A percentile compares a stretch with the other conserved stretches of the same genome.
Conservation (phyloP, 2,888 invertebrate genomes). For the Polymixis lichenea region DNA sequence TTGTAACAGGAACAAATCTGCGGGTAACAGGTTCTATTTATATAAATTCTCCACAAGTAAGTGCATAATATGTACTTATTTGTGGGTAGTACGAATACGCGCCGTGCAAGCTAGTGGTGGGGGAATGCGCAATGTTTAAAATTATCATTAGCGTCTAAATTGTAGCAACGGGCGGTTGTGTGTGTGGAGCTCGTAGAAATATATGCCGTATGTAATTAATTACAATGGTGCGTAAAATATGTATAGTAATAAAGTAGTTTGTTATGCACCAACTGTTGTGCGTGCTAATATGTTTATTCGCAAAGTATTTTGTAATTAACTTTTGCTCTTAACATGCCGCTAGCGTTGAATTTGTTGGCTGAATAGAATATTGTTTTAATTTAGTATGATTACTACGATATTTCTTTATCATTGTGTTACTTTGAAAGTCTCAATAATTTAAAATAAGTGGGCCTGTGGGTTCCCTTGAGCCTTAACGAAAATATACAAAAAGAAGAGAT, state of each 20-base stretch:
- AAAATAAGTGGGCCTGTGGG: not conserved
- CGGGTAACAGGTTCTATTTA: constrained; percentile 32
- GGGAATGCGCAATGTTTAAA: constrained; percentile 50
- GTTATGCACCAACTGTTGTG: constrained; percentile 24
- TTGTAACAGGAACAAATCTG: constrained; percentile 33
- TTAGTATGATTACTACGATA: not conserved
- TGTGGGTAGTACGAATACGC: constrained; percentile 26
- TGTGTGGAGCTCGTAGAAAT: constrained; percentile 13
- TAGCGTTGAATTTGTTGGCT: not conserved
- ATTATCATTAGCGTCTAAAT: constrained; percentile 56
- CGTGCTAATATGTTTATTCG: constrained; percentile 29
- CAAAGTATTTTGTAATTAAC: constrained; percentile 34
- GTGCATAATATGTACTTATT: constrained; percentile 26
- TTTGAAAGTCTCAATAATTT: constrained; percentile 1
- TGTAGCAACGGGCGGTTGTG: constrained; percentile 38
- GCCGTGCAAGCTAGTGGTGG: constrained; percentile 17
- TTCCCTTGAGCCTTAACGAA: not conserved
- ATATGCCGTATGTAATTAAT: constrained; percentile 7
- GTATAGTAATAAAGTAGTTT: constrained; percentile 25
- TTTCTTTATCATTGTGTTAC: not conserved
- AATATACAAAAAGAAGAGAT: not conserved
- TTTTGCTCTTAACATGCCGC: constrained; percentile 11
- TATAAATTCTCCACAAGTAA: constrained; percentile 21
- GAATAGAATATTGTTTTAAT: not conserved
- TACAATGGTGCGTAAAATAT: constrained; percentile 20